phyloP scores from a whole-genome alignment of 2,888 invertebrate species.

The Rotaria macrura region DNA sequence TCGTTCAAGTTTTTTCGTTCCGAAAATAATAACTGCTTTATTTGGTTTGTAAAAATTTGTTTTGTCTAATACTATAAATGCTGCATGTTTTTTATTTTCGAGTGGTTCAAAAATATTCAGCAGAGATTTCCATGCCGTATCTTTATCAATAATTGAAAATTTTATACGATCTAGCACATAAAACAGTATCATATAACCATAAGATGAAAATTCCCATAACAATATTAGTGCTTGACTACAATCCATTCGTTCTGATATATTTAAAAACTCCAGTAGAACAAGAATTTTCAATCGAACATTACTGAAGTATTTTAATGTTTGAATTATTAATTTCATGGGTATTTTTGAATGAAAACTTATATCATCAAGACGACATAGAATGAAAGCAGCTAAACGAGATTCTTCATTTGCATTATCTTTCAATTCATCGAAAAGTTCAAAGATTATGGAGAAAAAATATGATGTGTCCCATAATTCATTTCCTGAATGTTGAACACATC shows the following conservation, averaged over 20 bases:
- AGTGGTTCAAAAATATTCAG: background rate
- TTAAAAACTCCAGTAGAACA: background rate
- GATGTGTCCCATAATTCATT: conserved; percentile 11
- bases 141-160: conserved; percentile 4
- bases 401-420: background rate
- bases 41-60: conserved; percentile 18
- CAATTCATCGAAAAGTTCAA: background rate
- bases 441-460: background rate
- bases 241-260: background rate
- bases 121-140: background rate
- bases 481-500: background rate
- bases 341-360: background rate
- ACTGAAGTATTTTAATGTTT: background rate
- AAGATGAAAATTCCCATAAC: background rate
- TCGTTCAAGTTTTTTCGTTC: background rate
- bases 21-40: background rate
- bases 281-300: conserved; percentile 5
- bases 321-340: background rate
- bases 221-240: background rate
- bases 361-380: background rate
- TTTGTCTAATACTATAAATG: background rate
- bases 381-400: background rate
- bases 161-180: conserved; percentile 2
- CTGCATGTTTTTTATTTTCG: conserved; percentile 13
- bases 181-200: conserved; percentile 8